Evolutionary conservation across 2,113 vertebrate genomes (phyloP).

Genomic region (Paratilapia polleni): DNA sequence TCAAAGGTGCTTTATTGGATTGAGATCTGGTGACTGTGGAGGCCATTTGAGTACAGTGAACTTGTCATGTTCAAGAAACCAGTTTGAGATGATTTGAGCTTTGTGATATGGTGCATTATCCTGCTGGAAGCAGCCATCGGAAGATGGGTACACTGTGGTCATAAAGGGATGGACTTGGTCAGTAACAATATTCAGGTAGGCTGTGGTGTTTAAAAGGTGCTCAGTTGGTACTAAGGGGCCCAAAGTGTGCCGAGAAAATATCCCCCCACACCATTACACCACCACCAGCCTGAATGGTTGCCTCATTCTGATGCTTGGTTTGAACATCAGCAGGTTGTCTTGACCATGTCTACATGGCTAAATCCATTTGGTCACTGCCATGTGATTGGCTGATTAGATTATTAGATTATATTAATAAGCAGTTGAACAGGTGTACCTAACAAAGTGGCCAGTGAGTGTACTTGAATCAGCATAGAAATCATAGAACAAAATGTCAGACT

Average conservation of each 20-base stretch:
- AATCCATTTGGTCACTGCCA: not conserved
- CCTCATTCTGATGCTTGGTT: not conserved
- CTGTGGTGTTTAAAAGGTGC: not conserved
- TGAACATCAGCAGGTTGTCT: not conserved
- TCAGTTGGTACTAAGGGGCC: not conserved
- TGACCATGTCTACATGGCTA: not conserved
- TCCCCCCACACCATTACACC: not conserved
- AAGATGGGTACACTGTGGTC: not conserved
- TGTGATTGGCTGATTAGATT: not conserved
- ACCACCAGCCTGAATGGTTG: not conserved
- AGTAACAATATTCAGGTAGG: not conserved
- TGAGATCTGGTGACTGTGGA: too few relatives aligned
- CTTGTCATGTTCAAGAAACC: not conserved
- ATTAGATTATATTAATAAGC: not conserved
- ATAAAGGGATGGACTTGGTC: not conserved
- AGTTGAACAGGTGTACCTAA: not conserved
- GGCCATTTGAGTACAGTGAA: not conserved
- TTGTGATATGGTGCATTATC: not conserved
- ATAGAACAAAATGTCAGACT: not conserved
- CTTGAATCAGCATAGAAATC: not conserved
- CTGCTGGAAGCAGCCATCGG: not conserved
- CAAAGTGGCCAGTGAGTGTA: not conserved
- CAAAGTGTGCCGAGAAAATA: not conserved
- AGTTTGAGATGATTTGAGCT: not conserved
- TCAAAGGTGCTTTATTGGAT: not conserved